Base-by-base conservation (phyloP, 2,113 vertebrate species). In the Hydrolagus affinis region DNA sequence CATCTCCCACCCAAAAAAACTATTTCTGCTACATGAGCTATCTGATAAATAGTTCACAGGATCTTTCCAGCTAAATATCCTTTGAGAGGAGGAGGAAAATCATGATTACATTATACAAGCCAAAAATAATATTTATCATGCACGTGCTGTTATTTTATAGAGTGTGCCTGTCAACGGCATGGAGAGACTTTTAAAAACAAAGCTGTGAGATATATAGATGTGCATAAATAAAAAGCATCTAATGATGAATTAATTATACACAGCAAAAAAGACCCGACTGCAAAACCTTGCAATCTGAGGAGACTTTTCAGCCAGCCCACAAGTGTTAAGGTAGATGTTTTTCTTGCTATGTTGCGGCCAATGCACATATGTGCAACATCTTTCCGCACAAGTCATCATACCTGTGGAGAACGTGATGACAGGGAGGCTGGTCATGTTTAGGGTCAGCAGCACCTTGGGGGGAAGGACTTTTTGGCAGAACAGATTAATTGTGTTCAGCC, bases 341-440 rank as follows among this genome's bases (percentile, higher is more conserved):
- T 71, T 90, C 72, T 90, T 87, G 90, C 30, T 87, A 87, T 73
- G 44, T 32, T 86, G 91, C 88, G 32, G 32, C 11, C 70, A 57
- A 83, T 25, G 87, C 74, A 76, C 78, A 60, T 60, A 70, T 85
- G 86, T 85, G 75, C 85, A 77, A 89, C 0, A 70, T 88, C 87
- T 87, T 70, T 88, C 87, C 57, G 86, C 88, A 88, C 73, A 86
- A 85, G n/a, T 78, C 76, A 80, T 44, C 88, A 86, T 91, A 91
- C 90, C 89, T 90, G 88, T 57, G 15, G 83, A 88, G 89, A 89
- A 90, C 90, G 87, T 86, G 70, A 86, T 88, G 88, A 87, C 87
- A 94, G 89, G 88, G 91, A 89, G 89, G 90, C 91, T 93, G 88
- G 89, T 85, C 86, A 80, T 85, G 68, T 90, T 86, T 85, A 85